These are phyloP conservation scores for Xyrauchen texanus DNA, from an alignment of 2,113 vertebrate genomes.

Conservation along the genomic window DNA sequence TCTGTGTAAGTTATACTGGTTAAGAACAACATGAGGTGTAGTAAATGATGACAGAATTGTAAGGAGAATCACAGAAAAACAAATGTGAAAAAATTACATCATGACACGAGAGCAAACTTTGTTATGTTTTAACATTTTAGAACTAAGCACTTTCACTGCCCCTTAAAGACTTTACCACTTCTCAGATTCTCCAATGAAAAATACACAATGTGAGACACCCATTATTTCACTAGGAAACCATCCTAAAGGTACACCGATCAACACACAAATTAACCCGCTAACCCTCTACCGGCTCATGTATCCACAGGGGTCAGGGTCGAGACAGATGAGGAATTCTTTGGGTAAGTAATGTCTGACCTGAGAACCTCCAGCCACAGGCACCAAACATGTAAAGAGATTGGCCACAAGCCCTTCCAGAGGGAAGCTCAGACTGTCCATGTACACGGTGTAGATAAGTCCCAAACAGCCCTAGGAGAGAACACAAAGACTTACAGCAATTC, in stretches of 20 bases:
- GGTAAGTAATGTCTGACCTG: constrained; percentile 81
- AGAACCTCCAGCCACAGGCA: constrained; percentile 89
- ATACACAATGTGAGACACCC: neutral
- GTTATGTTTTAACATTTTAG: neutral
- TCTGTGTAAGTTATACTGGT: too few species aligned
- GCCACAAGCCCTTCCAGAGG: constrained; percentile 89
- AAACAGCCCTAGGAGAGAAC: constrained; percentile 84
- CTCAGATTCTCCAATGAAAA: constrained; percentile 4
- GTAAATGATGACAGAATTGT: too few species aligned
- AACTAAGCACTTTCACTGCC: neutral
- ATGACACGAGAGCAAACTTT: neutral
- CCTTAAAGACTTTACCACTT: constrained; percentile 8
- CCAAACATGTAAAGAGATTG: constrained; percentile 89
- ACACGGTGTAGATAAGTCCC: constrained; percentile 92
- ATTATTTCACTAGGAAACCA: neutral
- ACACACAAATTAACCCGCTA: constrained; percentile 68
- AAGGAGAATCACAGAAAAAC: too few species aligned
- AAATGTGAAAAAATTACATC: neutral
- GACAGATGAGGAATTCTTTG: constrained; percentile 69
- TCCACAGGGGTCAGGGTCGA: constrained; percentile 65
- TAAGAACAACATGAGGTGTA: too few species aligned
- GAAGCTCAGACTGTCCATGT: constrained; percentile 89
- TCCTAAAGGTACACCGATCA: too few species aligned
- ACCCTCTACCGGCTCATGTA: constrained; percentile 61
- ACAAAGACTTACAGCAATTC: constrained; percentile 2